These are phyloP conservation scores for Isurus oxyrinchus DNA, from an alignment of 2,113 vertebrate species.

Conservation along the genomic window DNA sequence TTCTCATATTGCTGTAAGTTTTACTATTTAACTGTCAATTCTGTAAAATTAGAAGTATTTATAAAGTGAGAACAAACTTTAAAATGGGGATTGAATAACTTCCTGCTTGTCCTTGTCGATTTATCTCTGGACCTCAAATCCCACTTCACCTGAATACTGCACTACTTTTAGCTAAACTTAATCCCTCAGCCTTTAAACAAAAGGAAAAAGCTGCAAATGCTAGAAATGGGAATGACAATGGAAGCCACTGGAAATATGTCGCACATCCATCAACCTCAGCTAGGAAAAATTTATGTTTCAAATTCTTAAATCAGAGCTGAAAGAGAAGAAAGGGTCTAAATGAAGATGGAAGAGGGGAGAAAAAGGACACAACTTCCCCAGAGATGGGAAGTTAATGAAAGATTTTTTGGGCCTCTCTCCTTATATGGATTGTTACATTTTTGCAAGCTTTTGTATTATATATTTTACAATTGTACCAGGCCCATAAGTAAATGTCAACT, in stretches of 20 bases:
- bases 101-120: background rate
- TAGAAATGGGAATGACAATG: background rate
- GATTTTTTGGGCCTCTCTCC: background rate
- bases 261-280: background rate
- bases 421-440: background rate
- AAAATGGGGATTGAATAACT: background rate
- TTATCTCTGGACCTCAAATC: background rate
- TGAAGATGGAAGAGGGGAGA: background rate
- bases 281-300: background rate
- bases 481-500: background rate
- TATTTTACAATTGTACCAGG: background rate
- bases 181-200: background rate
- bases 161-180: background rate
- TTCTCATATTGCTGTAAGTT: background rate
- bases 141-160: background rate
- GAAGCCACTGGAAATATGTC: background rate
- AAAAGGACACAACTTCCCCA: background rate
- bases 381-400: background rate
- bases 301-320: background rate
- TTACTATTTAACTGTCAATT: background rate
- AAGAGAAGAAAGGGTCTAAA: background rate
- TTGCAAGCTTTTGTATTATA: background rate
- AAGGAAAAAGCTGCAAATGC: background rate
- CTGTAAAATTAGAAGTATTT: background rate
- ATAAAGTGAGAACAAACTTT: background rate